Conservation (phyloP, 2,888 invertebrate species). For the Agriopis aurantiaria region DNA sequence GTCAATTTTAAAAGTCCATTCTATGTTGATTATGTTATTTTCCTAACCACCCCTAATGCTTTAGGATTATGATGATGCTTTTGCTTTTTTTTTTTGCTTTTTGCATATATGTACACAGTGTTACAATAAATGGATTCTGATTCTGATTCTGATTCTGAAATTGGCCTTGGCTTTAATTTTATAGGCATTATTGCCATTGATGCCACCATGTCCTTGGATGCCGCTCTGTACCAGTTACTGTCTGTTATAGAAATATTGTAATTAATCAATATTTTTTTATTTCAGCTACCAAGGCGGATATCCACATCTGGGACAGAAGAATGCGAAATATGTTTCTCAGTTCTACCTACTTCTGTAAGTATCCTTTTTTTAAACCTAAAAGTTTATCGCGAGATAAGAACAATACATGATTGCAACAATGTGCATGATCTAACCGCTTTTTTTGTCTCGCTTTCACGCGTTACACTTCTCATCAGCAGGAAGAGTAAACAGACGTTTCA, state of each 20-base stretch:
- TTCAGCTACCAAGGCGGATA: conserved; percentile 86
- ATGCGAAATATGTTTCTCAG: conserved; percentile 97
- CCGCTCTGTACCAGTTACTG: conserved; percentile 18
- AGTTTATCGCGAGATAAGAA: too few species aligned
- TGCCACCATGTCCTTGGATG: conserved; percentile 8
- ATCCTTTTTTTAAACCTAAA: conserved; percentile 15
- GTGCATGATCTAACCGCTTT: too few species aligned
- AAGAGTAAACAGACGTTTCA: too few species aligned
- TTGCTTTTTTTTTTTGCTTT: too few species aligned
- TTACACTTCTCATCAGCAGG: too few species aligned
- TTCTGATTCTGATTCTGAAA: too few species aligned
- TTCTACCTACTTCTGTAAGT: conserved; percentile 93
- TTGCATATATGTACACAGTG: too few species aligned
- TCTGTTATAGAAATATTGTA: conserved; percentile 9
- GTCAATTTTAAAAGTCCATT: background rate
- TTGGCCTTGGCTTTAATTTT: conserved; percentile 37
- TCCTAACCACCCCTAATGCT: background rate
- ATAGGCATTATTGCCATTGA: background rate
- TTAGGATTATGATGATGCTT: too few species aligned
- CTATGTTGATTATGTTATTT: background rate
- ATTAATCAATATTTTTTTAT: conserved; percentile 19
- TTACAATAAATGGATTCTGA: too few species aligned
- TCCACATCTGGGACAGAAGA: conserved; percentile 93
- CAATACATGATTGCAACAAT: too few species aligned
- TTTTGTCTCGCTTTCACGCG: too few species aligned